Evolutionary conservation across 2,888 invertebrate species (phyloP), one percentile per base, ranked within the genome.

Genomic region (Amblyjoppa fuscipennis): DNA sequence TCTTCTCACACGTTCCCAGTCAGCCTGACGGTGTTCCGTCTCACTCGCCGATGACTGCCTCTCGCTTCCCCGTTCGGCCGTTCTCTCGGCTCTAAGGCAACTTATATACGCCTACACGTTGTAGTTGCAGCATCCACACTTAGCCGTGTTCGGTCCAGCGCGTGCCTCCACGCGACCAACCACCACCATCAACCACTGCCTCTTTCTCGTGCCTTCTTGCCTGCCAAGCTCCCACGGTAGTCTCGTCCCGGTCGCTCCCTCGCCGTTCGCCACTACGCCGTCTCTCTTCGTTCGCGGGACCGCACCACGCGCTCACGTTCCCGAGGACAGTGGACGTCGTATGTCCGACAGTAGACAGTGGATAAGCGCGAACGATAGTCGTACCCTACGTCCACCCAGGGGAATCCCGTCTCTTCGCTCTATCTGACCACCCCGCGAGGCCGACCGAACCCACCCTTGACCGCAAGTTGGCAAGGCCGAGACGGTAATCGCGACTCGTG

Each of bases 141-240:
- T 93, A 91, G 92, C 92, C 91, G 93, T 92, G 93, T 86, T 91
- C 93, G 93, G 93, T 93, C 92, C 92, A 93, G 93, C 94, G 94
- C 94, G 94, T 94, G 94, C 94, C 94, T 93, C 93, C 94, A 93
- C 93, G 93, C 94, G 93, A 93, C 94, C 93, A 93, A 91, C 93
- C 93, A 93, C 93, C 93, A 93, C 92, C 93, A 90, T 90, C 90
- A 91, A 91, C 91, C 91, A 91, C 91, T 89, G 88, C 88, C 87
- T 86, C 87, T 68, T 51, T 51, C 77, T 75, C 53, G 61, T 78
- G 69, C 31, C 41, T 69, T 76, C 71, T 73, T 68, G 59, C 41
- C 38, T 73, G 16, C 38, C 70, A 20, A 64, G 34, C 53, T 25
- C 71, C 51, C 69, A 25, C 70, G 25, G 49, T 71, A 38, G 38